Evolutionary conservation across 92 coral and sea anemone genomes (phyloP).

Genomic region (Nematostella vectensis): DNA sequence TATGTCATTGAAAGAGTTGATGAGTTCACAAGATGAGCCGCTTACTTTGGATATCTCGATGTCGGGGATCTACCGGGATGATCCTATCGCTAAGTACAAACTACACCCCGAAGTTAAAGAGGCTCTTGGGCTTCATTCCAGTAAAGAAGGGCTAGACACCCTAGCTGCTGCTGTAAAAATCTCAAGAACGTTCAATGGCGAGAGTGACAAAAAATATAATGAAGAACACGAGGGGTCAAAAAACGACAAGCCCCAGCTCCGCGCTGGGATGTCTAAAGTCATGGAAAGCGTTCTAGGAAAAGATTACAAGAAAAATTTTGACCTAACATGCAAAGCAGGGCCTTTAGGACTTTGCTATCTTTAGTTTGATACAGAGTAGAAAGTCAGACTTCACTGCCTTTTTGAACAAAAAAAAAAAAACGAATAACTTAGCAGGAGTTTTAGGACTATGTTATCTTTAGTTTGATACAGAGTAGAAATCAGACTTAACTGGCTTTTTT

Average conservation of each 20-base stretch:
- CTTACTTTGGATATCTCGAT: constrained; percentile 22
- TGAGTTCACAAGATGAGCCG: constrained; percentile 55
- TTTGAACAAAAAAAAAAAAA: no score
- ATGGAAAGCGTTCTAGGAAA: constrained; percentile 65
- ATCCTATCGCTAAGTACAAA: constrained; percentile 18
- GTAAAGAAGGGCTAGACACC: constrained; percentile 44
- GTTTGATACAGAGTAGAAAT: no score
- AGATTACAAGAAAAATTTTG: constrained; percentile 48
- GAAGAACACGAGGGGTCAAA: constrained; percentile 21
- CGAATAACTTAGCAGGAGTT: no score
- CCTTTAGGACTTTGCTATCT: constrained; percentile 82
- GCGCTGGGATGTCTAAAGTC: constrained; percentile 28
- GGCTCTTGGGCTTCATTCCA: constrained; percentile 31
- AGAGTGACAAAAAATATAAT: constrained; percentile 2
- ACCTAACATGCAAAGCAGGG: constrained; percentile 71
- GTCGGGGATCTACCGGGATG: constrained; percentile 3
- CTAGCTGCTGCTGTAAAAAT: constrained; percentile 53
- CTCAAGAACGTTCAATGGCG: constrained; percentile 25
- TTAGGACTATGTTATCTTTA: no score
- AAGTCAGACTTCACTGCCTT: no score
- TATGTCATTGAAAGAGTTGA: constrained; percentile 65
- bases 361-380: no score
- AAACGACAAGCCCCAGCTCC: constrained; percentile 29
- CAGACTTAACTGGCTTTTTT: no score
- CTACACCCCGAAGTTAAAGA: constrained; percentile 42